Base-by-base conservation (phyloP, 2,888 invertebrate species). In the Clistopyga incitator region DNA sequence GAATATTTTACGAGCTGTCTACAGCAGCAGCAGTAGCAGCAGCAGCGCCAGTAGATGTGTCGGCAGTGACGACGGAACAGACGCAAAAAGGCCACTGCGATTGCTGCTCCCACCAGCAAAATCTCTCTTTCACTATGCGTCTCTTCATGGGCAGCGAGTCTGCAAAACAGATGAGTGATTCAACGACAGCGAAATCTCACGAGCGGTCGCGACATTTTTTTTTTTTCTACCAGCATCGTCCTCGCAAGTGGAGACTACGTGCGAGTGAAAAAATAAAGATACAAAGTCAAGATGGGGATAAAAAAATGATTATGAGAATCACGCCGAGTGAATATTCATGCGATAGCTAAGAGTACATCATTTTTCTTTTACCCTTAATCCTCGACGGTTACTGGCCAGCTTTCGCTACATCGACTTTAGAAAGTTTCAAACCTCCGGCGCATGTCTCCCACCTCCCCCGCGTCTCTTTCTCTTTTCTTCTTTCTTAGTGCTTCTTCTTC, bases 1-100 rank as follows among this genome's bases (percentile, higher is more conserved):
- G 88, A 87, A 88, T 88, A 87, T 86, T 88, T 87, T 87, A 85
- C 86, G 82, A 84, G 84, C 80, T 84, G 83, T 81, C 80, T 84
- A 74, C 83, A 78, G 68, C 52, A 45, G 82, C 72, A 59, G 65
- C 76, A 56, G 72, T 65, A 38, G 78, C 38, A 56, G 18, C 59
- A 61, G 72, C 52, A 29, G 84, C 72, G 64, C 70, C 67, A 67
- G 75, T 75, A 34, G 79, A 15, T 18, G 71, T 54, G 81, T 77
- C 72, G 67, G 59, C 74, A 61, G 67, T 59, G 34, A 45, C 29
- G 50, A 47, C 42, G 45, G 67, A 23, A 64, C 47, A 47, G 42
- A 52, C 56, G 70, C 71, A 83, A 82, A 80, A 80, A 72, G 38
- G 74, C 45, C 79, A 72, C 71, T 23, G 77, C 68, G 80, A 80